Percentiles rank a stretch among this genome's conserved stretches.
Conservation (phyloP, 2,797 vertebrate species). For the Vireo griseus region DNA sequence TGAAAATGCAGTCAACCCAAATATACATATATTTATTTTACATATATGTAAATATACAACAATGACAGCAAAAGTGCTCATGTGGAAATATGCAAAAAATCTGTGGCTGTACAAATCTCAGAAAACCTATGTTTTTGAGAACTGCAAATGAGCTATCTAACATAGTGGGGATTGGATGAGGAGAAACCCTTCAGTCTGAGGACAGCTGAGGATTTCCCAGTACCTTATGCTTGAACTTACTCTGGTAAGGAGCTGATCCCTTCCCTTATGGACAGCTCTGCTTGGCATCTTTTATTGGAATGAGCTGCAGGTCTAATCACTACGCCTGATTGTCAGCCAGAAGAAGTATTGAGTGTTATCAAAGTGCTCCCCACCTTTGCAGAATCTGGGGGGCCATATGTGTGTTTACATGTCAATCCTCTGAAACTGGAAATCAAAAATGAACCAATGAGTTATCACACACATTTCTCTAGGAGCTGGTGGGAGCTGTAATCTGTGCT, state of each 20-base stretch:
- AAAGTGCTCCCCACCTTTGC: neutral
- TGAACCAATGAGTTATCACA: neutral
- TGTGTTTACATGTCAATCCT: neutral
- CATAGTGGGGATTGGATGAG: rapidly evolving
- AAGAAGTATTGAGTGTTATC: neutral
- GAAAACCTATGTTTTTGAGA: neutral
- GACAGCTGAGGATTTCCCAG: neutral
- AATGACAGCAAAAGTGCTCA: neutral
- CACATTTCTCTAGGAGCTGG: neutral
- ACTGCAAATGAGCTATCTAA: neutral
- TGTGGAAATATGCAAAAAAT: neutral
- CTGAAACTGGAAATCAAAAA: neutral
- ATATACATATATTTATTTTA: no score
- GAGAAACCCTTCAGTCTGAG: neutral
- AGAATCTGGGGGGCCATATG: neutral
- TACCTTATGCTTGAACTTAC: neutral
- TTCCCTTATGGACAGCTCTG: neutral
- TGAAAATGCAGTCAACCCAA: neutral
- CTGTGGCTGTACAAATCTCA: neutral
- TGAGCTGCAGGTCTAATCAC: neutral
- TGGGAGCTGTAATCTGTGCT: neutral
- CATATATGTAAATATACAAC: no score
- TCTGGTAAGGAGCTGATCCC: neutral
- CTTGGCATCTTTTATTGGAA: neutral
- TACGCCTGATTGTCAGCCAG: neutral